phyloP scores from a whole-genome alignment of 2,113 vertebrate genomes.

The Nibea albiflora region DNA sequence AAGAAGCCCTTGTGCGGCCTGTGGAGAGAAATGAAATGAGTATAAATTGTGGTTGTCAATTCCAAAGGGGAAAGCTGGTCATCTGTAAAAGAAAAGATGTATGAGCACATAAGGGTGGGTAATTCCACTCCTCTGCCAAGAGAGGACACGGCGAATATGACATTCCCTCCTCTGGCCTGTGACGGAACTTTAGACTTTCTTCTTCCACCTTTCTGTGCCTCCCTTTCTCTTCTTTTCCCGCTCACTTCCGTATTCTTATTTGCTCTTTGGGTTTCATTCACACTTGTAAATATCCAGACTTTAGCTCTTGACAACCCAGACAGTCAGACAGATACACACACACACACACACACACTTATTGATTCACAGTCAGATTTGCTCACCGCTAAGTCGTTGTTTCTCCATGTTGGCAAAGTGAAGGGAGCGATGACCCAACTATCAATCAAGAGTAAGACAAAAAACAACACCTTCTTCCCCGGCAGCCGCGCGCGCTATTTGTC shows the following conservation, averaged over 20 bases:
- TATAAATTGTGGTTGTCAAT: constrained; percentile 87
- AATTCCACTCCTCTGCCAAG: constrained; percentile 76
- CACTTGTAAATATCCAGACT: constrained; percentile 29
- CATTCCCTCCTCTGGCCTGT: constrained; percentile 76
- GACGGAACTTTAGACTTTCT: constrained; percentile 66
- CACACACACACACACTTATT: constrained; percentile 18
- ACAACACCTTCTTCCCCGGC: constrained; percentile 65
- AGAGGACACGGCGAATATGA: constrained; percentile 66
- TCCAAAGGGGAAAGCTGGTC: constrained; percentile 81
- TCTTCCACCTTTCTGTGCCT: background rate
- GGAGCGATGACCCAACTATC: constrained; percentile 70
- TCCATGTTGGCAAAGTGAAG: constrained; percentile 53
- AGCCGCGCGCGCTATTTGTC: constrained; percentile 58
- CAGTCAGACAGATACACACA: background rate
- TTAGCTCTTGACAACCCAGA: background rate
- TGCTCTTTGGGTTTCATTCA: constrained; percentile 43
- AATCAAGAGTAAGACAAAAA: constrained; percentile 70
- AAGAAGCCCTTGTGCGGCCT: constrained; percentile 71
- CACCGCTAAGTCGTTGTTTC: constrained; percentile 43
- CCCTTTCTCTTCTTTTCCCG: background rate
- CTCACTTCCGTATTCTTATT: constrained; percentile 15
- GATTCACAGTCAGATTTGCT: constrained; percentile 63
- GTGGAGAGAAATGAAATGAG: constrained; percentile 82
- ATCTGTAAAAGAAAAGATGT: constrained; percentile 85
- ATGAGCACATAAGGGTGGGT: constrained; percentile 81